A percentile compares a stretch with the other conserved stretches of the same genome.
Conservation (phyloP, 1,140 invertebrate genomes). For the Drosophila tsacasi region DNA sequence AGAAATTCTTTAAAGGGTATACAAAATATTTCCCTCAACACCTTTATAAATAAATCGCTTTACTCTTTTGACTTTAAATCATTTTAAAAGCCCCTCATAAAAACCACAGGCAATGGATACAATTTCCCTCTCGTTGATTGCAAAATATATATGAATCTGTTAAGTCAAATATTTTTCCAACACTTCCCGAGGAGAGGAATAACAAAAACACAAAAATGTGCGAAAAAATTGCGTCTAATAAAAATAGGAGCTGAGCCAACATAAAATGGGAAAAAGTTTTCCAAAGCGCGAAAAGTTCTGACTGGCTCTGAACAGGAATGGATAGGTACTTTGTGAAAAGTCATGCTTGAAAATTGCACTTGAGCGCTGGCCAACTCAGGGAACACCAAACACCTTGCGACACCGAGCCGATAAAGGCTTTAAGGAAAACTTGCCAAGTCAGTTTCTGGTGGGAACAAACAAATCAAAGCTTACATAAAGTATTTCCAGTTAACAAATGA, state of each 20-base stretch:
- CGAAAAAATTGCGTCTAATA: constrained; percentile 44
- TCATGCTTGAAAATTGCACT: constrained; percentile 69
- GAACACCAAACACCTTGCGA: constrained; percentile 50
- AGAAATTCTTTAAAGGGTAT: neutral
- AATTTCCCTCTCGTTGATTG: constrained; percentile 5
- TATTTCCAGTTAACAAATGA: constrained; percentile 28
- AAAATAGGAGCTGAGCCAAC: constrained; percentile 53
- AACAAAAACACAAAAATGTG: constrained; percentile 23
- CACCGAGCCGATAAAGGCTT: constrained; percentile 52
- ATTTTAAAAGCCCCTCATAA: neutral
- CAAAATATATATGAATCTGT: constrained; percentile 39
- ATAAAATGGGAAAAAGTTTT: constrained; percentile 69
- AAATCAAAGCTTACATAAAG: constrained; percentile 22
- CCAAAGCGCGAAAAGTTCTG: constrained; percentile 30
- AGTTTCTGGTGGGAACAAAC: constrained; percentile 17
- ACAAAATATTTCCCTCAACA: neutral
- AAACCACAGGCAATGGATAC: constrained; percentile 2
- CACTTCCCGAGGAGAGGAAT: constrained; percentile 21
- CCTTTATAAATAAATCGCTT: neutral
- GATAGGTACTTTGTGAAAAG: constrained; percentile 44
- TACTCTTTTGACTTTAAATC: neutral
- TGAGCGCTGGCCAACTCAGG: neutral
- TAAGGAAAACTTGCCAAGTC: constrained; percentile 35
- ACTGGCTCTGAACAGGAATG: constrained; percentile 2
- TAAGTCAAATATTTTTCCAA: constrained; percentile 56